Evolutionary conservation across 1,140 invertebrate genomes (phyloP), one percentile per base, ranked within the genome.

Genomic region (Orussus abietinus): DNA sequence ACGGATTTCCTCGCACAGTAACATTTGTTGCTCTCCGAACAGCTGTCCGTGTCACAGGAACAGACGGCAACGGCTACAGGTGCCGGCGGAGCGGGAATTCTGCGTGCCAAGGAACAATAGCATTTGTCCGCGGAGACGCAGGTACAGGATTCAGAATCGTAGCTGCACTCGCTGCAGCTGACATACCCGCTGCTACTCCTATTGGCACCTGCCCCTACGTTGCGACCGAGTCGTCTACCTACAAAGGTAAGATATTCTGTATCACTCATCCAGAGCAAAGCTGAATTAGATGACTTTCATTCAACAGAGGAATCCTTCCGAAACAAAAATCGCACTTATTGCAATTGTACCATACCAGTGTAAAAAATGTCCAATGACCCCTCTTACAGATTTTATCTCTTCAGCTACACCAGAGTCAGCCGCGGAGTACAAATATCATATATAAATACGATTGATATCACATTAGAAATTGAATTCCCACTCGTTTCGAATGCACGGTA

Each of bases 11-110:
- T 72, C 5, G 78, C 72, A 64, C 90, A 93, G 59, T 93, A 93
- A 59, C 90, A 93, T 62, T 91, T 91, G 58, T 90, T 90, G 59
- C 85, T 88, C 41, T 90, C 89, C 0, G 85, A 80, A 62, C 89
- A 92, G 51, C 85, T 89, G 55, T 92, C 88, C 0, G 88, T 88
- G 56, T 91, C 88, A 60, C 88, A 92, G 3, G 80, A 78, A 55
- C 86, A 83, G 38, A 80, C 47, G 3, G 63, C 36, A 12, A 44
- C 54, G 11, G 62, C 58, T 18, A 46, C 51, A 5, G 56, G 45
- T 0, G 45, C 40, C 5, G 57, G 36, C n/a, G 53, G 44, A 1
- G 40, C 42, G 1, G 60, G 55, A 18, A 57, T 33, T 32, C 51
- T 57, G 13, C 67, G 55, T 5, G 69, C 59, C 22, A 84, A 54